A percentile compares a stretch with the other conserved stretches of the same genome.
These are phyloP conservation scores for Threskiornis aethiopicus DNA, from an alignment of 2,797 vertebrate species.

Conservation along the genomic window DNA sequence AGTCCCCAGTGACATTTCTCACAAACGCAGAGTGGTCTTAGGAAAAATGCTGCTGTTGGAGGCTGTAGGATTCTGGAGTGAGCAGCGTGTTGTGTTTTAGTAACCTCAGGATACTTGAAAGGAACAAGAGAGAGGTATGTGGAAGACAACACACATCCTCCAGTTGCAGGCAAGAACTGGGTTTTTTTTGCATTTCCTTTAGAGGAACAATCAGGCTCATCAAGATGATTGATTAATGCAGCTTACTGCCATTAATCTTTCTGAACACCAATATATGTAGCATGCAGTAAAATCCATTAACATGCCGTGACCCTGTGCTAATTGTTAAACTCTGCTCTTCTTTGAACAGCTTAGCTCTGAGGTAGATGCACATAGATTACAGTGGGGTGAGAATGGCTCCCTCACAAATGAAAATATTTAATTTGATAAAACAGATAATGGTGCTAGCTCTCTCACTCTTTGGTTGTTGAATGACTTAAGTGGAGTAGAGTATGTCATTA, in stretches of 20 bases:
- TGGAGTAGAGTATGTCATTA: neutral
- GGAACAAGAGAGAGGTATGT: neutral
- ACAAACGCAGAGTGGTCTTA: neutral
- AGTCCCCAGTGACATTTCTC: neutral
- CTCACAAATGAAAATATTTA: neutral
- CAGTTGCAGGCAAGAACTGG: neutral
- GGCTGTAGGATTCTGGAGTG: neutral
- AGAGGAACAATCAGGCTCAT: neutral
- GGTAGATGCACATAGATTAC: neutral
- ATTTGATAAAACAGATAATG: neutral
- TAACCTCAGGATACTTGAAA: neutral
- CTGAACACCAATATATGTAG: neutral
- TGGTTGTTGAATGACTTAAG: neutral
- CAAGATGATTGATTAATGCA: conserved; percentile 36
- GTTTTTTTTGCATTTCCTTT: neutral
- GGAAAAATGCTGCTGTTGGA: neutral
- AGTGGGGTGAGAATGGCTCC: neutral
- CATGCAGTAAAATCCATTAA: conserved; percentile 8
- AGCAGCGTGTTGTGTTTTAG: neutral
- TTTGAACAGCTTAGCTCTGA: neutral
- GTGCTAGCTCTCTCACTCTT: neutral
- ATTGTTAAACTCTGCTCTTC: conserved; percentile 13
- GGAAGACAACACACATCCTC: neutral
- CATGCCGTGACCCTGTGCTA: neutral
- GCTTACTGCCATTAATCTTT: conserved; percentile 33